A percentile compares a stretch with the other conserved stretches of the same genome.
These are phyloP conservation scores for Akabosia matsudoensis DNA, from an alignment of 1,140 invertebrate genomes.

Conservation along the genomic window DNA sequence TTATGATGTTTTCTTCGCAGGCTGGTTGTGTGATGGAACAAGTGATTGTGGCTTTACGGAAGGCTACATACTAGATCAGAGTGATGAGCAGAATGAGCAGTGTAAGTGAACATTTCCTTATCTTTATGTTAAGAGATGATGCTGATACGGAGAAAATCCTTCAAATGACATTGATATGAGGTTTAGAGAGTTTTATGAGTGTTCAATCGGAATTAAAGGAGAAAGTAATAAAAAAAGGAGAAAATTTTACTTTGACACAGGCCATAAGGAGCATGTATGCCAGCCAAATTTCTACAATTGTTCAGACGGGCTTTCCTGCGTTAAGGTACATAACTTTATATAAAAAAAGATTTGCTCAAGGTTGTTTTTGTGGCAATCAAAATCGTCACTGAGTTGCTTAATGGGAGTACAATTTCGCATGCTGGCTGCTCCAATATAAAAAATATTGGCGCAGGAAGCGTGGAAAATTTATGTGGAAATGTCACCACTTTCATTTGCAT, in stretches of 20 bases:
- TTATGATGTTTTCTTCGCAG: neutral
- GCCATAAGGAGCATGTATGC: conserved; percentile 53
- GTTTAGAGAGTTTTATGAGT: conserved; percentile 11
- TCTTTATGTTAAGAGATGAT: too few species aligned
- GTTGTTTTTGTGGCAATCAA: too few species aligned
- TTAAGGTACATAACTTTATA: too few species aligned
- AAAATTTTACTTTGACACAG: conserved; percentile 30
- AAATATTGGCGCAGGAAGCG: too few species aligned
- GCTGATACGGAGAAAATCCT: too few species aligned
- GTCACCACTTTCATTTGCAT: too few species aligned
- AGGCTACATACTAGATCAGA: conserved; percentile 31
- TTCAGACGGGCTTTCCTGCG: conserved; percentile 56
- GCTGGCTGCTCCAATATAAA: too few species aligned
- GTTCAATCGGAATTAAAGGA: neutral
- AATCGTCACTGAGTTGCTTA: too few species aligned
- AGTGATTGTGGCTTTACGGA: conserved; percentile 40
- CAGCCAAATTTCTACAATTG: conserved; percentile 61
- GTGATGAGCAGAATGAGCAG: conserved; percentile 41
- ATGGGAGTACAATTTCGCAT: too few species aligned
- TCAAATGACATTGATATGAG: neutral
- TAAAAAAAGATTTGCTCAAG: too few species aligned
- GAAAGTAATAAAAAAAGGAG: neutral
- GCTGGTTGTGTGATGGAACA: conserved; percentile 39
- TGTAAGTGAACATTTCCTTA: conserved; percentile 29
- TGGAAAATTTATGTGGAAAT: too few species aligned